These are phyloP conservation scores for Camponotus pennsylvanicus DNA, from an alignment of 1,140 invertebrate species.

Conservation along the genomic window DNA sequence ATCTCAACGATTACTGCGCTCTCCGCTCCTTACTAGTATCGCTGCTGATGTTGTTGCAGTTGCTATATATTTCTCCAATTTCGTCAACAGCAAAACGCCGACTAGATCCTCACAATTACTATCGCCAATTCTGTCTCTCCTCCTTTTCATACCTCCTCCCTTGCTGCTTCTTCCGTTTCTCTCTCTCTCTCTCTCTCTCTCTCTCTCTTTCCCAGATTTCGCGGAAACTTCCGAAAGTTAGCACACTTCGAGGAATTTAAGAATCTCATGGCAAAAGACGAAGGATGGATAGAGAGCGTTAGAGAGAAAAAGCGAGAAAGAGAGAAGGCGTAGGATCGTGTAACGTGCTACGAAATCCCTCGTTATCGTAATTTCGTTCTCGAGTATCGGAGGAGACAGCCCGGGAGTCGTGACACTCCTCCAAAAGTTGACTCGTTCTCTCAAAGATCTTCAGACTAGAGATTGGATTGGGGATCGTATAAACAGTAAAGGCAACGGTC, in stretches of 20 bases:
- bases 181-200: slow-evolving; percentile 1
- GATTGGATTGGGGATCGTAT: slow-evolving; percentile 60
- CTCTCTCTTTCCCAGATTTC: slow-evolving; percentile 27
- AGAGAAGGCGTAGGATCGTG: slow-evolving; percentile 42
- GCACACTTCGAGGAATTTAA: slow-evolving; percentile 42
- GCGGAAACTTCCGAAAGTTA: slow-evolving; percentile 48
- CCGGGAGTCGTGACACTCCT: slow-evolving; percentile 17
- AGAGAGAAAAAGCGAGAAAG: not conserved
- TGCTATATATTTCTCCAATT: slow-evolving; percentile 50
- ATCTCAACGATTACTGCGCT: slow-evolving; percentile 47
- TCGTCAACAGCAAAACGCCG: slow-evolving; percentile 38
- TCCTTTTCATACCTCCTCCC: not conserved
- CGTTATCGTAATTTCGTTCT: slow-evolving; percentile 70
- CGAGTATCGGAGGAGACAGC: slow-evolving; percentile 55
- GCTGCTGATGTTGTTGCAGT: slow-evolving; percentile 51
- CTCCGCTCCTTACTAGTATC: slow-evolving; percentile 30
- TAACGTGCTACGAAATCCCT: slow-evolving; percentile 65
- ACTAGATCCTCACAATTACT: slow-evolving; percentile 60
- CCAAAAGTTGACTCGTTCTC: slow-evolving; percentile 59
- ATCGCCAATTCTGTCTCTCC: slow-evolving; percentile 31
- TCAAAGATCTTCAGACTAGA: slow-evolving; percentile 34
- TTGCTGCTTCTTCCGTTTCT: not conserved
- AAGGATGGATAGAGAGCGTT: slow-evolving; percentile 2
- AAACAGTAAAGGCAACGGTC: slow-evolving; percentile 63
- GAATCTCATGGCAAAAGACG: slow-evolving; percentile 41